Conservation (phyloP, 2,888 invertebrate species). For the Drosophila multiciliata region DNA sequence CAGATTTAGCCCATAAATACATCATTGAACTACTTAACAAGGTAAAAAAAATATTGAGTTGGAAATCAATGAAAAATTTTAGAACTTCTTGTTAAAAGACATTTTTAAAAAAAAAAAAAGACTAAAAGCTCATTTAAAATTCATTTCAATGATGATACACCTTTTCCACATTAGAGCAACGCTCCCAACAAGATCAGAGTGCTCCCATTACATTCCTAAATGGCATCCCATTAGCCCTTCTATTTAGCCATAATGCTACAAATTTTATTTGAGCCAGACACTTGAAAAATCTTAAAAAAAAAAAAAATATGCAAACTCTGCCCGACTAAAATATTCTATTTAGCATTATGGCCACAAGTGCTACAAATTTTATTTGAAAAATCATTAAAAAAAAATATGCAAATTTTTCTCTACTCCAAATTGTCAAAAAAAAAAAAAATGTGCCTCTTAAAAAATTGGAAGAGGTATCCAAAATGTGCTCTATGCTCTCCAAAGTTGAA, state of each 20-base stretch:
- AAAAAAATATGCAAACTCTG: not conserved
- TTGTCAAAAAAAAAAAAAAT: not conserved
- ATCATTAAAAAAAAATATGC: not conserved
- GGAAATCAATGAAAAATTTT: not conserved
- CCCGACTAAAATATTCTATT: conserved; percentile 1
- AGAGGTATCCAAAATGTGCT: not conserved
- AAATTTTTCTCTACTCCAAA: not conserved
- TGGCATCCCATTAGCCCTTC: conserved; percentile 13
- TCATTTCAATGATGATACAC: conserved; percentile 6
- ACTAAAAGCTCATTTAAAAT: conserved; percentile 3
- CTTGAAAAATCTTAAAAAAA: conserved; percentile 32
- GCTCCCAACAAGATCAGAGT: conserved; percentile 16
- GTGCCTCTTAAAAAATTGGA: fast-evolving
- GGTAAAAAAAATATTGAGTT: not conserved
- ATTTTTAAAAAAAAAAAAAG: not conserved
- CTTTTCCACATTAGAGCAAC: conserved; percentile 10
- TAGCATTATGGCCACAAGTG: conserved; percentile 5
- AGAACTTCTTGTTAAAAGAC: not conserved
- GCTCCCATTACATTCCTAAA: conserved; percentile 9
- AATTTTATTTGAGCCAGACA: conserved; percentile 8
- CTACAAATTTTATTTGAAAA: conserved; percentile 21
- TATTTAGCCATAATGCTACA: conserved; percentile 8
- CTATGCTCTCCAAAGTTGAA: not conserved
- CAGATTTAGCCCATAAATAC: not conserved
- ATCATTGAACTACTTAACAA: not conserved